Evolutionary conservation across 2,888 invertebrate genomes (phyloP).

Genomic region (Tridacna crocea): DNA sequence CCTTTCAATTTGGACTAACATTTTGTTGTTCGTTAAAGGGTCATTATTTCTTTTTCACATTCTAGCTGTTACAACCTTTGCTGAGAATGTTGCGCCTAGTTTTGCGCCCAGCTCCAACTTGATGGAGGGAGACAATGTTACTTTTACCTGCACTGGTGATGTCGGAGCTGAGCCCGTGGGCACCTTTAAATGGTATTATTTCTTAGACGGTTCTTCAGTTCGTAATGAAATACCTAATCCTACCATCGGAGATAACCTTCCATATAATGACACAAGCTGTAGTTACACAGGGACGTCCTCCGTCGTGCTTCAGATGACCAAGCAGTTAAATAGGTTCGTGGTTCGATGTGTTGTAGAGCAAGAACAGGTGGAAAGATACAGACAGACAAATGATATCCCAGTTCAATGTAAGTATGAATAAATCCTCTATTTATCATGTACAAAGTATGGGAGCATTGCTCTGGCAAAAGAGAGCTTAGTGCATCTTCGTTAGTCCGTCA

Average conservation of each 20-base stretch:
- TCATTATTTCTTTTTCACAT: no score
- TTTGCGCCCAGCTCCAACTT: slow-evolving; percentile 24
- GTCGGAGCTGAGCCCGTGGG: slow-evolving; percentile 43
- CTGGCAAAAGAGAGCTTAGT: no score
- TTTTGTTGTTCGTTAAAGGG: no score
- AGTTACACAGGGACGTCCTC: slow-evolving; percentile 31
- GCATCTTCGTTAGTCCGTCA: no score
- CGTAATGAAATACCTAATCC: slow-evolving; percentile 11
- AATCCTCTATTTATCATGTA: neutral
- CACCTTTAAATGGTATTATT: slow-evolving; percentile 41
- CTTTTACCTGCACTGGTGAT: slow-evolving; percentile 48
- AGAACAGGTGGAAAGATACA: neutral
- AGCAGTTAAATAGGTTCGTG: slow-evolving; percentile 22
- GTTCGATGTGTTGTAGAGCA: slow-evolving; percentile 54
- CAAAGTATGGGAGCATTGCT: no score
- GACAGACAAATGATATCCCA: slow-evolving; percentile 11
- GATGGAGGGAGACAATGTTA: slow-evolving; percentile 35
- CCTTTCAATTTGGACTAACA: no score
- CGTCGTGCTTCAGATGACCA: slow-evolving; percentile 34
- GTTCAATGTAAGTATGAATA: slow-evolving; percentile 36
- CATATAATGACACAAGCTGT: slow-evolving; percentile 9
- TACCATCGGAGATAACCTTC: neutral
- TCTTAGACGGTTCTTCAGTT: slow-evolving; percentile 6
- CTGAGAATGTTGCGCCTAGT: neutral
- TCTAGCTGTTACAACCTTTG: slow-evolving; percentile 24